Base-by-base conservation (phyloP, 2,797 vertebrate species). In the Ibycter americanus region DNA sequence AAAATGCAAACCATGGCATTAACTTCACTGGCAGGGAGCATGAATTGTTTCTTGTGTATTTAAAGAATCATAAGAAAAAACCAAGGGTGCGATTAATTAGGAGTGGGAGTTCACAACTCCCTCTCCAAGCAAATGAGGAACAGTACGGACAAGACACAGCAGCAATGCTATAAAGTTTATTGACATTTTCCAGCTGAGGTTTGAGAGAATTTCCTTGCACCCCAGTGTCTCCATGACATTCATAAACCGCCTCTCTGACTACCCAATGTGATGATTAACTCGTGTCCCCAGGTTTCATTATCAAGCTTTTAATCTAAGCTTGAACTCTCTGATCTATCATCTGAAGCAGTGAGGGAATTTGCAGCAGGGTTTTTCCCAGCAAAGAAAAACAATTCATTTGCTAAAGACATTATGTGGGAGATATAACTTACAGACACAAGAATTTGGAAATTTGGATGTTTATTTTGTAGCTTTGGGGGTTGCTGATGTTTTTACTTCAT, bases 251-350 rank as follows among this genome's bases (percentile, higher is more conserved):
- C 9, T 78, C 70, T 76, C 87, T 86, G 51, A 51, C 31, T 72
- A 47, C 38, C 21, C 12, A 32, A 3, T 32, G 54, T 54, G 77
- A 55, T 74, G 84, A 83, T 81, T 86, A 90, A 74, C 77, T 76
- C 61, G 19, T 74, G 79, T 92, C 56, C 95, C 80, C 89, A 71
- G 55, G 54, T 94, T 95, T 83, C 68, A 44, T 56, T 96, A 92
- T 91, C 95, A 91, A 81, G 79, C 63, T 96, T 96, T 94, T 92
- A 79, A 92, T 96, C 94, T 94, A 44, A 83, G 82, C 22, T 62
- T 76, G 65, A 87, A 63, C 49, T 63, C 93, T 96, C 89, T 94
- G 90, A 95, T 89, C 93, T 91, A 62, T 40, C 94, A 65, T 90
- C 58, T 81, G 93, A 96, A 91, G 63, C 7, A 92, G 36, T 38